These are phyloP conservation scores for Porphyrio hochstetteri DNA, from an alignment of 2,113 vertebrate genomes.

Conservation along the genomic window DNA sequence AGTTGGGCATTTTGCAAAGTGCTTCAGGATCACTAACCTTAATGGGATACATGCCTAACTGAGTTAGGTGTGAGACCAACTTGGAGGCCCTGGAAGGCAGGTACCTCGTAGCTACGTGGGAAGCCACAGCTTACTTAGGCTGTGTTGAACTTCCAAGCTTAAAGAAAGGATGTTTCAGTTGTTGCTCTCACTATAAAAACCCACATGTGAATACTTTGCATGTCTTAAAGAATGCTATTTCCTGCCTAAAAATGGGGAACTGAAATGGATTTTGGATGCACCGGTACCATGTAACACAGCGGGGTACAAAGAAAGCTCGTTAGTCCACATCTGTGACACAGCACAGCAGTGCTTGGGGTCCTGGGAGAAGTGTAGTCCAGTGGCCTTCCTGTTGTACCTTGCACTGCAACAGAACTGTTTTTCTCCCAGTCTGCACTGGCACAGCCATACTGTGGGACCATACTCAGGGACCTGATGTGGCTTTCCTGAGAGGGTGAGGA, in stretches of 20 bases:
- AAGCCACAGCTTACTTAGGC: background rate
- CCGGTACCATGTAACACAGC: rapidly evolving
- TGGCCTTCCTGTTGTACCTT: background rate
- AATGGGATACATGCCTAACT: background rate
- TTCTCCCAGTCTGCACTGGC: background rate
- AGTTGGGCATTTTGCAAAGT: background rate
- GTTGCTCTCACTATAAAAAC: background rate
- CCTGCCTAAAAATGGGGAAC: background rate
- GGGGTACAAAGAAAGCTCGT: background rate
- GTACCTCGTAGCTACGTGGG: background rate
- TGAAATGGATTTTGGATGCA: background rate
- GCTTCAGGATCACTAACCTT: background rate
- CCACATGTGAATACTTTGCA: background rate
- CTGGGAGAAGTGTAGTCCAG: background rate
- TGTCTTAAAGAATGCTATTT: background rate
- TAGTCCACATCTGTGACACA: rapidly evolving
- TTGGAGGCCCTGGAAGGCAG: background rate
- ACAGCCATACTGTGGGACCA: rapidly evolving
- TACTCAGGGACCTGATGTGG: background rate
- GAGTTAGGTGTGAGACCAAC: background rate
- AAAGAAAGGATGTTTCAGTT: background rate
- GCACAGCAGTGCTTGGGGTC: rapidly evolving
- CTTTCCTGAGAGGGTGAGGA: rapidly evolving
- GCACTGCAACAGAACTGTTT: background rate
- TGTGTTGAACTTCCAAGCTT: background rate